Base-by-base conservation (phyloP, 2,888 invertebrate species). In the Chouioia cunea region DNA sequence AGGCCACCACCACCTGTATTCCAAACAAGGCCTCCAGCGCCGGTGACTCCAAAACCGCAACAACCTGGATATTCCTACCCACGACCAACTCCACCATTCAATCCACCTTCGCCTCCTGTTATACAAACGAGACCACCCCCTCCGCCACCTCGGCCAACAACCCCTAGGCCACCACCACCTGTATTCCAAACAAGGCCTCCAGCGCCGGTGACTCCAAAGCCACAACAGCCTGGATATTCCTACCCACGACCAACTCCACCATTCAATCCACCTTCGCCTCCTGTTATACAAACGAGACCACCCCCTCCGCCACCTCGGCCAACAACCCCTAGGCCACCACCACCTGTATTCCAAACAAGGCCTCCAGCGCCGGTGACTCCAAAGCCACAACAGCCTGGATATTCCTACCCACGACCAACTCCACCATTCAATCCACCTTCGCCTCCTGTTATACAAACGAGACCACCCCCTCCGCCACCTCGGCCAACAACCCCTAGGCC, bases 401-500 rank as follows among this genome's bases (percentile, higher is more conserved):
- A 58, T 43, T 64, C 63, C 2, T 65, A 36, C 4, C 23, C 50
- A 50, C 2, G 8, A 20, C 44, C 74, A 72, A 70, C 69, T 16
- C 69, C 74, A 66, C n/a, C 43, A 10, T 23, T 47, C 10, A 36
- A 36, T 6, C 73, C 74, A 22, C 66, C 73, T 8, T 59, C 76
- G 0, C 50, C 72, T 73, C 0, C n/a, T n/a, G n/a, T n/a, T n/a
- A n/a, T n/a, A n/a, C n/a, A n/a, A n/a, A n/a, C n/a, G n/a, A n/a
- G n/a, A n/a, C n/a, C 56, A 62, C 59, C 20, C 10, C 74, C 65
- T 12, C 50, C 70, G 54, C 44, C n/a, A n/a, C n/a, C n/a, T n/a
- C n/a, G n/a, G 54, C 75, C 65, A 56, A 52, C 62, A 87, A 15
- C 86, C 87, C 71, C 87, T 80, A 86, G 14, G 87, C 87, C 3